Evolutionary conservation across 2,888 invertebrate species (phyloP).

Genomic region (Bursaphelenchus okinawaensis): DNA sequence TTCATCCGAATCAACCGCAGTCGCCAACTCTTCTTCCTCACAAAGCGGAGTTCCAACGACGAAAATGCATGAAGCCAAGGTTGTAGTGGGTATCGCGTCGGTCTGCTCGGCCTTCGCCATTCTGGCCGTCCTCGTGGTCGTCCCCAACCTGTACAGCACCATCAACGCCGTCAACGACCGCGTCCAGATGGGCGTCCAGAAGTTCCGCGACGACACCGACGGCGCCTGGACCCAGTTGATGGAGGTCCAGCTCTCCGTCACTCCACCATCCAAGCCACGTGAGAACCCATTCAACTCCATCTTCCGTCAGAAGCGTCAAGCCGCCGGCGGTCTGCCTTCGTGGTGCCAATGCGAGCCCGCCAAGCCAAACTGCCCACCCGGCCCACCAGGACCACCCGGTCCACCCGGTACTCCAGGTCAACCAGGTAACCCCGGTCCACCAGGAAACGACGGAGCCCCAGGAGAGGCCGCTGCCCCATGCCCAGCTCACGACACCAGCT

Average conservation of each 20-base stretch:
- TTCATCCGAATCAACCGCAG: neutral
- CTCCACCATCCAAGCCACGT: constrained; percentile 33
- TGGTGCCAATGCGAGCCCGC: constrained; percentile 54
- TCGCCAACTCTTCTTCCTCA: neutral
- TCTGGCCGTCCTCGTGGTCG: constrained; percentile 21
- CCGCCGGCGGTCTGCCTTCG: constrained; percentile 41
- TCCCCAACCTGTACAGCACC: constrained; percentile 25
- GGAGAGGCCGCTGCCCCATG: constrained; percentile 37
- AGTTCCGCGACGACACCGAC: constrained; percentile 55
- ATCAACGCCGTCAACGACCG: constrained; percentile 28
- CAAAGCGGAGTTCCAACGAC: neutral
- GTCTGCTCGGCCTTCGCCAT: constrained; percentile 29
- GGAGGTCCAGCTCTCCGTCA: constrained; percentile 42
- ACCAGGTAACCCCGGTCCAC: constrained; percentile 13
- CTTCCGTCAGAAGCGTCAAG: constrained; percentile 44
- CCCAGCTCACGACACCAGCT: constrained; percentile 27
- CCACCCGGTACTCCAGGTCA: constrained; percentile 40
- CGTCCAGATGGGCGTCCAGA: constrained; percentile 32
- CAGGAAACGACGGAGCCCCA: constrained; percentile 16
- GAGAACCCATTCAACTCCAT: constrained; percentile 41
- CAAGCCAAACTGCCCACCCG: constrained; percentile 39
- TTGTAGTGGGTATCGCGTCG: constrained; percentile 27
- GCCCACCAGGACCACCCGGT: constrained; percentile 36
- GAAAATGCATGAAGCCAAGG: constrained; percentile 28
- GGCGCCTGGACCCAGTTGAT: constrained; percentile 54